Conservation (phyloP, 2,113 vertebrate species). For the Ptilorrhoa leucosticta region DNA sequence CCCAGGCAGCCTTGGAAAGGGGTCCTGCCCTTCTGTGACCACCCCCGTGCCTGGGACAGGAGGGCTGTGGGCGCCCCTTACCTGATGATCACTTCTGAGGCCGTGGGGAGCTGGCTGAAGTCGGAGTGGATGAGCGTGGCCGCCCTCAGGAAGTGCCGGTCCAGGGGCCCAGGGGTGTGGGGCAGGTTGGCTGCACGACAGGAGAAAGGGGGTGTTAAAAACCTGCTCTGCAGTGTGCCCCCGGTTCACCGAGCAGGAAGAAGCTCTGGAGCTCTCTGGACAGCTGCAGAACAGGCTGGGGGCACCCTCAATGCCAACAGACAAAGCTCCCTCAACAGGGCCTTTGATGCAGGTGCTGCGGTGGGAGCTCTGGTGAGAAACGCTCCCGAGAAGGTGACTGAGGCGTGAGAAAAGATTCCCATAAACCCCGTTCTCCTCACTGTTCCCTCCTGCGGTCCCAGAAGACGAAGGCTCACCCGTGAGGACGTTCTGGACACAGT, state of each 20-base stretch:
- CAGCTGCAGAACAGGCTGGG: not conserved
- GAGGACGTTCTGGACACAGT: conserved; percentile 84
- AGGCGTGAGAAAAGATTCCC: not conserved
- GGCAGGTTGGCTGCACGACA: conserved; percentile 81
- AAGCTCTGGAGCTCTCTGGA: not conserved
- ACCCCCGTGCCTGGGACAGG: not conserved
- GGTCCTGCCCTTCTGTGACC: not conserved
- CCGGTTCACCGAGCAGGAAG: rapidly evolving
- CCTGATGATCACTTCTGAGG: conserved; percentile 89
- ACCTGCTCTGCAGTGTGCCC: not conserved
- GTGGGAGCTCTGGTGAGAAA: not conserved
- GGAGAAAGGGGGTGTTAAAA: not conserved
- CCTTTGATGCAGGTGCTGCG: not conserved
- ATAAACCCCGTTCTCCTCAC: not conserved
- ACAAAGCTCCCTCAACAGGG: not conserved
- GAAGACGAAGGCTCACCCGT: conserved; percentile 64
- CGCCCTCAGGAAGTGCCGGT: conserved; percentile 84
- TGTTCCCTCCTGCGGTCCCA: not conserved
- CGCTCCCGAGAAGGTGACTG: not conserved
- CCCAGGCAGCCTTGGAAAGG: not conserved
- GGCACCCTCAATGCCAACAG: not conserved
- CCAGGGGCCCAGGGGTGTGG: conserved; percentile 54
- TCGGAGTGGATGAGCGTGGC: conserved; percentile 83
- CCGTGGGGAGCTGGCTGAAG: conserved; percentile 77
- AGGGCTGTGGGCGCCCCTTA: conserved; percentile 30